Conservation (phyloP, 2,113 vertebrate genomes). For the Ptilorrhoa leucosticta region DNA sequence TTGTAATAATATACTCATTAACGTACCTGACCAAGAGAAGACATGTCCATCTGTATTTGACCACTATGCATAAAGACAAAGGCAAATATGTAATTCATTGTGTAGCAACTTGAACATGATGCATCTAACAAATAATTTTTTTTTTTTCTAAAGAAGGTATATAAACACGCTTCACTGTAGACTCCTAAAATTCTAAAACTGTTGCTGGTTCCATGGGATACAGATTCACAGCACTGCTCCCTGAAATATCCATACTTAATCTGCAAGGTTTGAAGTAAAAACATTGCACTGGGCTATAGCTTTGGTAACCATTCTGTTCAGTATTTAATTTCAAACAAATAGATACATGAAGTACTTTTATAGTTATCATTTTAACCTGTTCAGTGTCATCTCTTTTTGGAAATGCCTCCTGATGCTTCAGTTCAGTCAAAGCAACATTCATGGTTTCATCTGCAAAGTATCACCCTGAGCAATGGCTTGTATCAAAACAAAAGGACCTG, state of each 20-base stretch:
- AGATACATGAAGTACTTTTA: neutral
- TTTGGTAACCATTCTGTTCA: neutral
- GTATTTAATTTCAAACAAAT: neutral
- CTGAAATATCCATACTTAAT: slow-evolving; percentile 69
- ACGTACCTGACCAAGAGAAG: slow-evolving; percentile 79
- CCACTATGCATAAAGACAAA: slow-evolving; percentile 66
- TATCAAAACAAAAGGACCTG: neutral
- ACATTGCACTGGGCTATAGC: neutral
- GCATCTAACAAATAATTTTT: neutral
- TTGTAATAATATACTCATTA: neutral
- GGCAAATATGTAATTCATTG: neutral
- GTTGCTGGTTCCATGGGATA: slow-evolving; percentile 74
- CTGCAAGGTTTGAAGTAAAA: slow-evolving; percentile 53
- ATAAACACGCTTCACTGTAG: slow-evolving; percentile 64
- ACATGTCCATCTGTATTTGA: slow-evolving; percentile 77
- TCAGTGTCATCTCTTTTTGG: neutral
- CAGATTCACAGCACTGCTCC: slow-evolving; percentile 74
- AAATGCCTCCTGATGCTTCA: neutral
- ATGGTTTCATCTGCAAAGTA: neutral
- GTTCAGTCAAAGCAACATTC: neutral
- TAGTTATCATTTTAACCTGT: neutral
- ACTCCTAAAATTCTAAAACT: slow-evolving; percentile 56
- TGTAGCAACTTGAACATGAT: neutral
- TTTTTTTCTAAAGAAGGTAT: neutral
- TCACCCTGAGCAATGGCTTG: neutral